Conservation (phyloP, 2,888 invertebrate species). For the Platycheirus rosarum region DNA sequence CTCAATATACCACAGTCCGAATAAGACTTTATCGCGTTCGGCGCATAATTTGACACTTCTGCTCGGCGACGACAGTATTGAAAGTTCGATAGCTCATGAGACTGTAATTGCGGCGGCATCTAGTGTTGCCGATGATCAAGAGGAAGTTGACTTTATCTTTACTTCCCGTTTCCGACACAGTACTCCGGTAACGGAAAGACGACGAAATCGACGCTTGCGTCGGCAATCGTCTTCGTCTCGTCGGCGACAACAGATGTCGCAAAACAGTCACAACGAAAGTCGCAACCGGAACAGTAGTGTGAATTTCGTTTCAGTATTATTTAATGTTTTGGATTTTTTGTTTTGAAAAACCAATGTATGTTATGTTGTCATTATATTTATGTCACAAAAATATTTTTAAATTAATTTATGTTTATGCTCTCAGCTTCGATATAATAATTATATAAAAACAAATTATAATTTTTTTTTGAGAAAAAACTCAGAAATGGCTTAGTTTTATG, state of each 20-base stretch:
- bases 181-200: conserved; percentile 77
- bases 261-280: conserved; percentile 48
- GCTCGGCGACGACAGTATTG: conserved; percentile 50
- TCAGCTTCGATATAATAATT: conserved; percentile 46
- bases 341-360: conserved; percentile 76
- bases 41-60: conserved; percentile 64
- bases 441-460: neutral
- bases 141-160: conserved; percentile 76
- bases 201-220: conserved; percentile 73
- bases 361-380: conserved; percentile 50
- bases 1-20: conserved; percentile 57
- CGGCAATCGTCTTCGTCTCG: conserved; percentile 72
- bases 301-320: conserved; percentile 81
- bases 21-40: conserved; percentile 57
- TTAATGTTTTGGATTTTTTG: conserved; percentile 82
- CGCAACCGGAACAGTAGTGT: conserved; percentile 76
- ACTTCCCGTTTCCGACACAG: conserved; percentile 79
- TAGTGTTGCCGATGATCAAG: conserved; percentile 57
- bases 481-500: conserved; percentile 44
- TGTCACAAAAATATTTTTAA: conserved; percentile 59
- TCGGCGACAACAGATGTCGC: conserved; percentile 65
- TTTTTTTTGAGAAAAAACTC: conserved; percentile 20
- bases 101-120: conserved; percentile 75
- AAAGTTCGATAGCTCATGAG: conserved; percentile 62
- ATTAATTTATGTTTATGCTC: conserved; percentile 37